Evolutionary conservation across 2,888 invertebrate species (phyloP).

Genomic region (Chymomyza fuscimana): DNA sequence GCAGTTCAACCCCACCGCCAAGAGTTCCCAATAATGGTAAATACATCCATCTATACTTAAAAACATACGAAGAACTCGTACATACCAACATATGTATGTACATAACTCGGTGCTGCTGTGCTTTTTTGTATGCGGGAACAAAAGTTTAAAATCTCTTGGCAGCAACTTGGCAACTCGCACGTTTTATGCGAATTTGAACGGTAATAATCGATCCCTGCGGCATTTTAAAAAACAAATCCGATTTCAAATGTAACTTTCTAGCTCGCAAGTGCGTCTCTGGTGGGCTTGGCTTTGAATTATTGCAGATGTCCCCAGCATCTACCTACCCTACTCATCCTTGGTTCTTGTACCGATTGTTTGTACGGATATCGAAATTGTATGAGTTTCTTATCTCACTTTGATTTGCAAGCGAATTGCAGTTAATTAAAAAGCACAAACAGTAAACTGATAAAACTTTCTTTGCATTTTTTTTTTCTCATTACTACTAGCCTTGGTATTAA

Average conservation of each 20-base stretch:
- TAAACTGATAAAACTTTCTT: not conserved
- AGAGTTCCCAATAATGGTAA: not conserved
- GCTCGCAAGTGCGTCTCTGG: constrained; percentile 4
- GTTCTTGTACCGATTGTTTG: not conserved
- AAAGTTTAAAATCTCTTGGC: constrained; percentile 71
- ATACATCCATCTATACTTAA: not conserved
- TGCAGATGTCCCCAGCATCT: constrained; percentile 30
- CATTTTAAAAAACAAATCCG: constrained; percentile 80
- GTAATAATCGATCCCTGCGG: constrained; percentile 80
- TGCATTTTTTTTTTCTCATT: not conserved
- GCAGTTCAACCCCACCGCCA: constrained; percentile 8
- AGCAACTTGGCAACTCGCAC: constrained; percentile 71
- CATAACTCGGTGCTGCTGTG: not conserved
- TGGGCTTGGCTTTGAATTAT: constrained; percentile 48
- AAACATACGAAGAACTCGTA: not conserved
- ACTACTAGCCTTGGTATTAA: not conserved
- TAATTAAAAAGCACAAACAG: constrained; percentile 76
- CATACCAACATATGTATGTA: not conserved
- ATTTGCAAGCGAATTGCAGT: constrained; percentile 71
- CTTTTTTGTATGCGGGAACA: constrained; percentile 17
- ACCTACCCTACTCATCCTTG: not conserved
- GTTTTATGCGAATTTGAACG: constrained; percentile 80
- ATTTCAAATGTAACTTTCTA: constrained; percentile 68
- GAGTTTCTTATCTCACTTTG: constrained; percentile 63
- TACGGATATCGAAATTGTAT: constrained; percentile 43